A percentile compares a stretch with the other conserved stretches of the same genome.
Conservation (phyloP, 1,140 invertebrate species). For the Cheumatopsyche charites region DNA sequence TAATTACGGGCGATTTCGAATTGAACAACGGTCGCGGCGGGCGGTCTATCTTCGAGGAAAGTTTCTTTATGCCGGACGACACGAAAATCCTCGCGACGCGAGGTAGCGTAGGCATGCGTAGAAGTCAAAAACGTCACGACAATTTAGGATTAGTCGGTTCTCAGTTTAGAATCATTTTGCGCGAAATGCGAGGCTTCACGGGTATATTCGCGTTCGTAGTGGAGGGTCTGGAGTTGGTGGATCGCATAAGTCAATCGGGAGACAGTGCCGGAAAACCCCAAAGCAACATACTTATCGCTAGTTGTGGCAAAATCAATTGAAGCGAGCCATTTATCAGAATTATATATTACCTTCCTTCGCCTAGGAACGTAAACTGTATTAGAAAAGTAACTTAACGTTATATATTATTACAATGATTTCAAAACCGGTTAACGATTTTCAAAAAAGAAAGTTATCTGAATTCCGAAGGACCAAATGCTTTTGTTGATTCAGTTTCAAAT, state of each 20-base stretch:
- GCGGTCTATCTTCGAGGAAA: constrained; percentile 76
- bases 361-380: constrained; percentile 29
- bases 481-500: constrained; percentile 20
- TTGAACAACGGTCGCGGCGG: constrained; percentile 81
- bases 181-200: constrained; percentile 81
- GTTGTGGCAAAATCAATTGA: constrained; percentile 71
- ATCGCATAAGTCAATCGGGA: constrained; percentile 78
- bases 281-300: constrained; percentile 74
- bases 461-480: constrained; percentile 44
- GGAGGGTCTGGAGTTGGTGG: constrained; percentile 79
- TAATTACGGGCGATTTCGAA: constrained; percentile 82
- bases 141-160: constrained; percentile 82
- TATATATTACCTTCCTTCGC: constrained; percentile 17
- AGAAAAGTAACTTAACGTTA: background rate
- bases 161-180: constrained; percentile 81
- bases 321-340: constrained; percentile 39
- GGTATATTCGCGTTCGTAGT: constrained; percentile 83
- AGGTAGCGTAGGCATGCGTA: constrained; percentile 81
- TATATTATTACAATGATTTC: constrained; percentile 1
- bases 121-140: constrained; percentile 81
- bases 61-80: constrained; percentile 82
- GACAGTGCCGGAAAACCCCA: constrained; percentile 79
- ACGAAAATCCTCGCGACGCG: constrained; percentile 77
- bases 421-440: background rate
- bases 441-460: constrained; percentile 5